Evolutionary conservation across 1,140 invertebrate genomes (phyloP).

Genomic region (Trachymyrmex septentrionalis): DNA sequence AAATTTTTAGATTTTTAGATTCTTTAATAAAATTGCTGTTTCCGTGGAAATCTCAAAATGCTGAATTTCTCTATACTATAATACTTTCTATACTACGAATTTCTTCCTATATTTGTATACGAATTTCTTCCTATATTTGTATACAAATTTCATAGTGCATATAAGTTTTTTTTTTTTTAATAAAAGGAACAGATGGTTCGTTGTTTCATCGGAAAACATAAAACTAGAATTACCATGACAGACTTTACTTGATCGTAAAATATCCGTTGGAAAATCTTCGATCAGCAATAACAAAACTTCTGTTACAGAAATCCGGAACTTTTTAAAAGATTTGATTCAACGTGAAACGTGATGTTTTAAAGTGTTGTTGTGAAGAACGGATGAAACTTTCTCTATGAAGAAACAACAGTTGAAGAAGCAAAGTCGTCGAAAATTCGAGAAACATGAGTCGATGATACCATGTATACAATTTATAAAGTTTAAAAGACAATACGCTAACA

Average conservation of each 20-base stretch:
- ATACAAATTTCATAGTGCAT: not conserved
- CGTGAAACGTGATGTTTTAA: not conserved
- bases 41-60: not conserved
- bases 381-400: conserved; percentile 23
- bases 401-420: not conserved
- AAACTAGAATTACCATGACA: not conserved
- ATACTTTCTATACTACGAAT: too few species aligned
- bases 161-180: not conserved
- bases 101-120: not conserved
- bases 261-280: not conserved
- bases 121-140: not conserved
- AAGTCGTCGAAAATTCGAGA: not conserved
- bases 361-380: conserved; percentile 32
- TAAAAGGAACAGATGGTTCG: not conserved
- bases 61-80: not conserved
- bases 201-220: conserved; percentile 19
- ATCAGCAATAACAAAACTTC: conserved; percentile 15
- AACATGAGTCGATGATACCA: not conserved
- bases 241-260: conserved; percentile 16
- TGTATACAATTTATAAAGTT: not conserved
- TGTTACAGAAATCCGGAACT: conserved; percentile 1
- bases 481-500: not conserved
- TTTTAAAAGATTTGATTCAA: conserved; percentile 27
- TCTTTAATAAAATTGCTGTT: too few species aligned
- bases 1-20: too few species aligned